These are phyloP conservation scores for Cosmorhoe ocellata DNA, from an alignment of 2,888 invertebrate genomes.

Conservation along the genomic window DNA sequence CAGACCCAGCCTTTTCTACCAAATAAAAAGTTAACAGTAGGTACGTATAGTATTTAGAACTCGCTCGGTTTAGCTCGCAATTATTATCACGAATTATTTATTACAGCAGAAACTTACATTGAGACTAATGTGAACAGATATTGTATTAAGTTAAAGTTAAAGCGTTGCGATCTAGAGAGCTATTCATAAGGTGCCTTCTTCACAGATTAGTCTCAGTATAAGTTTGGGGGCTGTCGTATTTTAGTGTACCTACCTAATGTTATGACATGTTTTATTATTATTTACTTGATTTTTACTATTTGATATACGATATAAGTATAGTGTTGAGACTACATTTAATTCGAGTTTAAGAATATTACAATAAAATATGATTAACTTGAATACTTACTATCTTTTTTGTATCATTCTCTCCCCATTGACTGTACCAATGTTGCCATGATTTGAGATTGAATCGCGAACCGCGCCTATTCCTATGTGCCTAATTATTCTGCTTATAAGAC, in stretches of 20 bases:
- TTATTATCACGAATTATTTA: background rate
- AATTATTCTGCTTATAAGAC: too few relatives aligned
- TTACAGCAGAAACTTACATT: background rate
- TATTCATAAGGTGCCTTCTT: slow-evolving; percentile 4
- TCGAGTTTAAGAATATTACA: slow-evolving; percentile 4
- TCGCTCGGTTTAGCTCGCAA: slow-evolving; percentile 1
- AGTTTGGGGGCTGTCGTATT: background rate
- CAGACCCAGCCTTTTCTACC: too few relatives aligned
- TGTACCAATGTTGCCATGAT: too few relatives aligned
- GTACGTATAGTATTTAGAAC: background rate
- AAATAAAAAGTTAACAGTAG: too few relatives aligned
- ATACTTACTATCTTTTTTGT: too few relatives aligned
- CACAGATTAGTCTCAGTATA: slow-evolving; percentile 6
- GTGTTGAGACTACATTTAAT: background rate
- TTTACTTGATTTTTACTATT: slow-evolving; percentile 1
- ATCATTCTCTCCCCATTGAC: too few relatives aligned
- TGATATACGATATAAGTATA: too few relatives aligned
- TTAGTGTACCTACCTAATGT: background rate
- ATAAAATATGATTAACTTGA: too few relatives aligned
- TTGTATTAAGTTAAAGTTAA: background rate
- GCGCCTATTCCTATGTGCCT: too few relatives aligned
- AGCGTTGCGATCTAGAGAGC: background rate
- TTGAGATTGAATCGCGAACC: too few relatives aligned
- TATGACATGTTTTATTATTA: background rate
- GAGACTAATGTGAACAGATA: slow-evolving; percentile 4